phyloP scores from a whole-genome alignment of 2,888 invertebrate species.

The Leptinotarsa peninsularis region DNA sequence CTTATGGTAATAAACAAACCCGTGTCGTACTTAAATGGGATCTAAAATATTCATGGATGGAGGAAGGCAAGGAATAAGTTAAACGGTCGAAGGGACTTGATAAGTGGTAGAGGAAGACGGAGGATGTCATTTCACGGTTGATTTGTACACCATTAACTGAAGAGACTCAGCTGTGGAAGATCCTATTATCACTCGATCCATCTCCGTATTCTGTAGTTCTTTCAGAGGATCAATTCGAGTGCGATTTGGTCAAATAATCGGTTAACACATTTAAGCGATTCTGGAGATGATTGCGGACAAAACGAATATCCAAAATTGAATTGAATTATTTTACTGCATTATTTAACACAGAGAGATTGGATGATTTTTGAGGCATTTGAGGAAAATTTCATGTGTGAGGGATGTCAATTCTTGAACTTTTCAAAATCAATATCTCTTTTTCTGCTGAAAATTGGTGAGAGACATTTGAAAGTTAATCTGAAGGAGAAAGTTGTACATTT shows the following conservation, averaged over 20 bases:
- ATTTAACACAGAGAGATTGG: too few relatives aligned
- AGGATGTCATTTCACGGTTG: slow-evolving; percentile 55
- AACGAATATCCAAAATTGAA: too few relatives aligned
- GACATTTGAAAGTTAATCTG: too few relatives aligned
- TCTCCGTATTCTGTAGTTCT: slow-evolving; percentile 37
- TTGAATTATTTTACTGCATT: background rate
- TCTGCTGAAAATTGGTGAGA: too few relatives aligned
- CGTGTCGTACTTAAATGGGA: slow-evolving; percentile 24
- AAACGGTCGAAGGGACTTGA: slow-evolving; percentile 46
- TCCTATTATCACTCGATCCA: slow-evolving; percentile 49
- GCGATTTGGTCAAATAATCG: background rate
- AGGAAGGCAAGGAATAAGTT: slow-evolving; percentile 42
- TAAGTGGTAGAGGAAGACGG: slow-evolving; percentile 47
- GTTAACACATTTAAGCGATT: background rate
- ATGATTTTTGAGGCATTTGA: too few relatives aligned
- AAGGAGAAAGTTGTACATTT: too few relatives aligned
- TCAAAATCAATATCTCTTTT: too few relatives aligned
- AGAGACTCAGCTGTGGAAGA: slow-evolving; percentile 36
- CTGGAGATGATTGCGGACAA: background rate
- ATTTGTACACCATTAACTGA: slow-evolving; percentile 54
- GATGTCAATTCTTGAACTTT: too few relatives aligned
- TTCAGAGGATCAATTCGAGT: background rate
- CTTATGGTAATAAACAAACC: slow-evolving; percentile 28
- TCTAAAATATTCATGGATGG: slow-evolving; percentile 43
- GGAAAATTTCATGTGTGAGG: too few relatives aligned